Conservation (phyloP, 30 jellyfish, hydroid and myxozoan genomes). For the Mastigias papua region DNA sequence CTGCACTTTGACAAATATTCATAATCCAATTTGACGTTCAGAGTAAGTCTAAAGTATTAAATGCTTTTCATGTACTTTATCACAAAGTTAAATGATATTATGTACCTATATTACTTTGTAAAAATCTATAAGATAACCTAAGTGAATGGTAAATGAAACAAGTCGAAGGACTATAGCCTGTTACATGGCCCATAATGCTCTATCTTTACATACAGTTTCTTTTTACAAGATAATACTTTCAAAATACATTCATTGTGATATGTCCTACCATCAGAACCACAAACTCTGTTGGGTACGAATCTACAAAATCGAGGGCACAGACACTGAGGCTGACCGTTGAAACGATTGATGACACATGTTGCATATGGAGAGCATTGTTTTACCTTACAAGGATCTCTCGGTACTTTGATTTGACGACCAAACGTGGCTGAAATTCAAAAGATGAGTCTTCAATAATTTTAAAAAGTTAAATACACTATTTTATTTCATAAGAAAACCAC, state of each 20-base stretch:
- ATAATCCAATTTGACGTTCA: no score
- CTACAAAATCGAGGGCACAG: conserved; percentile 69
- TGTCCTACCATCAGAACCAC: conserved; percentile 71
- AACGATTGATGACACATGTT: conserved; percentile 56
- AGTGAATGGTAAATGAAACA: no score
- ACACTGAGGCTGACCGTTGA: conserved; percentile 62
- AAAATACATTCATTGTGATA: conserved; percentile 73
- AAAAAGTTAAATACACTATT: neutral
- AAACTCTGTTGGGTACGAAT: conserved; percentile 18
- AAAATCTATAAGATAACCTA: no score
- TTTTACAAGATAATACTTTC: conserved; percentile 62
- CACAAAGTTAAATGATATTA: no score
- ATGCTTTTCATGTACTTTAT: no score
- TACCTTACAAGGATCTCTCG: conserved; percentile 38
- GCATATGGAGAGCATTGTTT: conserved; percentile 64
- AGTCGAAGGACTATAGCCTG: no score
- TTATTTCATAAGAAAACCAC: no score
- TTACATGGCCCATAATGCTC: conserved; percentile 40
- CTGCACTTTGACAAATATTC: no score
- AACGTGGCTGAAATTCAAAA: neutral
- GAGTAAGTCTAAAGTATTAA: no score
- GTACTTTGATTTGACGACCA: neutral
- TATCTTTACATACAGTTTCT: conserved; percentile 15
- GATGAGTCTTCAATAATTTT: neutral
- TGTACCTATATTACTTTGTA: no score